A percentile compares a stretch with the other conserved stretches of the same genome.
Evolutionary conservation across 2,888 invertebrate genomes (phyloP).

Genomic region (Caenorhabditis angaria): DNA sequence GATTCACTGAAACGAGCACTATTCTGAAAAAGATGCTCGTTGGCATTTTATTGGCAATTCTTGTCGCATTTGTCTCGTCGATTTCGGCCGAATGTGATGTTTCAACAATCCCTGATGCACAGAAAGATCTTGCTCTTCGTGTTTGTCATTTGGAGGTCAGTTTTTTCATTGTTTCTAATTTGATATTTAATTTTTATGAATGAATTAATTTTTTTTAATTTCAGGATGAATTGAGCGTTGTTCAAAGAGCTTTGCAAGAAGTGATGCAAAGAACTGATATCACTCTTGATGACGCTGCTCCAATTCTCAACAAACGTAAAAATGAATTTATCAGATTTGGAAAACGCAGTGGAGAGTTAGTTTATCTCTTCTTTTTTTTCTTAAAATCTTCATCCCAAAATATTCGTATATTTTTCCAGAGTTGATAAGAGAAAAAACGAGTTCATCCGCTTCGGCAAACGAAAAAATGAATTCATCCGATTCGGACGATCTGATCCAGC

Average conservation of each 20-base stretch:
- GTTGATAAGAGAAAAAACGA: conserved; percentile 1
- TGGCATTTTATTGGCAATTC: conserved; percentile 20
- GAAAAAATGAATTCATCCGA: conserved; percentile 55
- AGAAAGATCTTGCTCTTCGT: conserved; percentile 39
- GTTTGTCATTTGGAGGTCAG: conserved; percentile 53
- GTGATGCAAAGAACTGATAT: conserved; percentile 49
- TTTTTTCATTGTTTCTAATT: conserved; percentile 1
- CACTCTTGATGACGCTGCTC: conserved; percentile 23
- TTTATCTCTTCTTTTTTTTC: no score
- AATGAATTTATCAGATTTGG: conserved; percentile 62
- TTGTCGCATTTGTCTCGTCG: conserved; percentile 22
- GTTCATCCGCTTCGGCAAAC: conserved; percentile 32
- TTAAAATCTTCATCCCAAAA: not conserved
- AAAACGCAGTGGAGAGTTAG: conserved; percentile 41
- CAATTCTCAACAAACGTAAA: conserved; percentile 47
- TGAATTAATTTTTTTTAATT: not conserved
- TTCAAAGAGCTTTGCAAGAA: conserved; percentile 57
- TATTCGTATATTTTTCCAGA: not conserved
- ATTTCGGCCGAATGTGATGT: conserved; percentile 46
- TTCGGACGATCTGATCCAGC: conserved; percentile 34
- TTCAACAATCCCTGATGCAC: conserved; percentile 23
- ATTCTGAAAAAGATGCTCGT: conserved; percentile 36
- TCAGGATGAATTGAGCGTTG: conserved; percentile 49
- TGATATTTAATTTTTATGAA: not conserved
- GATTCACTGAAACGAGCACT: conserved; percentile 15